Evolutionary conservation across 2,797 vertebrate genomes (phyloP).

Genomic region (Mus spretus): DNA sequence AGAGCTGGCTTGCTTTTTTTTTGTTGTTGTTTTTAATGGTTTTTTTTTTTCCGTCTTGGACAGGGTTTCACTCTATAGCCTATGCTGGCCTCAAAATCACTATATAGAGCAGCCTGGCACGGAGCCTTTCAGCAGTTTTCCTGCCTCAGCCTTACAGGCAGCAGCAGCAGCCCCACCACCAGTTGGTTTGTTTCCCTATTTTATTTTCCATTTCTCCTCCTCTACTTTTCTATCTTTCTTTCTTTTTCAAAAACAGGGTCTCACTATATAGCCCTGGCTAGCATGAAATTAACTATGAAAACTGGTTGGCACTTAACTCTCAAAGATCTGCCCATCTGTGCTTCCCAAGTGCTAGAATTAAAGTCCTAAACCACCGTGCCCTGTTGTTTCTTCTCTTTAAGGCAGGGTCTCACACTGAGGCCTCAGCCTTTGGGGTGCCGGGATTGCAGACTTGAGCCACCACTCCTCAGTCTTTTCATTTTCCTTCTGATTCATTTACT

Average conservation of each 20-base stretch:
- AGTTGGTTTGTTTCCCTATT: neutral
- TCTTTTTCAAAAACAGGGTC: too few relatives aligned
- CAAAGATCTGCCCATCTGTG: neutral
- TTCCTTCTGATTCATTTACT: neutral
- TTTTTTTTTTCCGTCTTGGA: too few relatives aligned
- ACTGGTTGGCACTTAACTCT: neutral
- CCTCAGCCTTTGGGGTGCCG: neutral
- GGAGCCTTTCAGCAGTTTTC: neutral
- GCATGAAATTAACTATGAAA: neutral
- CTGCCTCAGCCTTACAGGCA: neutral
- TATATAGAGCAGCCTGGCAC: neutral
- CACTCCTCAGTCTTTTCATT: neutral
- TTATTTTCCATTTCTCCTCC: neutral
- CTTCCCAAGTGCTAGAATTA: neutral
- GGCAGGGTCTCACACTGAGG: neutral
- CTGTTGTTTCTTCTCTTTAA: neutral
- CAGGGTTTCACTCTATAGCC: too few relatives aligned
- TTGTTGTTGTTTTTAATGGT: neutral
- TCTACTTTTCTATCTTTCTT: neutral
- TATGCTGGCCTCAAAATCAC: too few relatives aligned
- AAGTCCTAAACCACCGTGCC: neutral
- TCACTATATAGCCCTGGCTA: neutral
- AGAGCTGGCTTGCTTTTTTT: constrained; percentile 21
- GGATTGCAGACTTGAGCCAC: neutral
- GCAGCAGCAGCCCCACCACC: neutral